phyloP scores from a whole-genome alignment of 2,797 vertebrate species.

The Enteromius trimaculatus region DNA sequence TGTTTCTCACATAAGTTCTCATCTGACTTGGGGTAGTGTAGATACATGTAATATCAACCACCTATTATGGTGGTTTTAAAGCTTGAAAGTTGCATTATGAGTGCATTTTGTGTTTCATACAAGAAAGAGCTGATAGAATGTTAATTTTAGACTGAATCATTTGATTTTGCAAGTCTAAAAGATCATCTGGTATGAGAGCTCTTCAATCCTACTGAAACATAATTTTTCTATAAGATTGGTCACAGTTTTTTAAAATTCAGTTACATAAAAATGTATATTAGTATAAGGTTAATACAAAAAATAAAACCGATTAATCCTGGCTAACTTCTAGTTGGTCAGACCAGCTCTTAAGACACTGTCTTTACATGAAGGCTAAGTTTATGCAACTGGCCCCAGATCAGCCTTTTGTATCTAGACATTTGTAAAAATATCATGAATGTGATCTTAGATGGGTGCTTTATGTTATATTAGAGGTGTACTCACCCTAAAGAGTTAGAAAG shows the following conservation, averaged over 20 bases:
- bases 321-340: no score
- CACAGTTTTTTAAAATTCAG: no score
- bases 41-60: background rate
- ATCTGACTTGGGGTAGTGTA: background rate
- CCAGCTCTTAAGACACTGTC: no score
- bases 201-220: background rate
- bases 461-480: background rate
- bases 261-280: no score
- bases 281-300: no score
- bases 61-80: background rate
- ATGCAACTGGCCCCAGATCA: background rate
- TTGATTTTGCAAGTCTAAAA: background rate
- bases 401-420: background rate
- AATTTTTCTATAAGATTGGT: no score
- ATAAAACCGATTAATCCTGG: no score
- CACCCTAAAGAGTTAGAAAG: constrained; percentile 12
- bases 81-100: background rate
- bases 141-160: background rate
- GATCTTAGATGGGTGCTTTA: background rate
- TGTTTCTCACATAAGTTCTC: background rate
- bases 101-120: background rate
- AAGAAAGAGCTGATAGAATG: background rate
- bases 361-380: no score
- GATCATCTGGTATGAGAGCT: background rate
- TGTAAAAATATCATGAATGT: background rate